Evolutionary conservation across 2,888 invertebrate species (phyloP), one percentile per base, ranked within the genome.

Genomic region (Criorhina ranunculi): DNA sequence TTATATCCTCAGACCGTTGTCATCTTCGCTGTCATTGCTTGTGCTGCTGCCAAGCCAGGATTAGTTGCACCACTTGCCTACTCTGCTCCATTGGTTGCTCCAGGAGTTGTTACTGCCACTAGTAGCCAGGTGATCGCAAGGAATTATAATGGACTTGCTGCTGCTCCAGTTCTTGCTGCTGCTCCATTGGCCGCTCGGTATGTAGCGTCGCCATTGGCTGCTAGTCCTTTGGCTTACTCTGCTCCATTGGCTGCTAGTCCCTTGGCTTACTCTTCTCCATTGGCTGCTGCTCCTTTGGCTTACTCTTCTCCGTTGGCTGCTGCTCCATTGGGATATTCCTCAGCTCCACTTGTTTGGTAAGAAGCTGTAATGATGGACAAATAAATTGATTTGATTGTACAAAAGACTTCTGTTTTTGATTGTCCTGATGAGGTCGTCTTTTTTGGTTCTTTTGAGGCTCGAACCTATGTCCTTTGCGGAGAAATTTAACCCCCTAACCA

Each of bases 91-190:
- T 19, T 82, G 57, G 33, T 79, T 11, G 66, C 78, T 40, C 66
- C 78, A 42, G 49, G 70, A 19, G 44, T 73, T 70, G 42, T 51
- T 2, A 51, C 64, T 7, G 51, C 51, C 29, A 35, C 51, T 7
- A 66, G 64, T 11, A 66, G 49, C 15, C 37, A 66, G 70, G 90
- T 89, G 51, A 87, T 91, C 8, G 81, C 89, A 5, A 89, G 90
- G 6, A 89, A 89, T 81, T 89, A 89, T 69, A 89, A 90, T 87
- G 89, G 90, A 12, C 86, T 87, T 40, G 88, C 89, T 76, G 76
- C 88, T 37, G 88, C 88, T 24, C 95, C 95, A 0, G 94, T 95
- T 0, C 19, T 59, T 19, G 66, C 40, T 15, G 76, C 66, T 59
- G 66, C 66, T 12, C 93, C 93, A 0, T 90, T 94, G 6, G 90